These are phyloP conservation scores for Calameuta pallipes DNA, from an alignment of 2,888 invertebrate species.

Conservation along the genomic window DNA sequence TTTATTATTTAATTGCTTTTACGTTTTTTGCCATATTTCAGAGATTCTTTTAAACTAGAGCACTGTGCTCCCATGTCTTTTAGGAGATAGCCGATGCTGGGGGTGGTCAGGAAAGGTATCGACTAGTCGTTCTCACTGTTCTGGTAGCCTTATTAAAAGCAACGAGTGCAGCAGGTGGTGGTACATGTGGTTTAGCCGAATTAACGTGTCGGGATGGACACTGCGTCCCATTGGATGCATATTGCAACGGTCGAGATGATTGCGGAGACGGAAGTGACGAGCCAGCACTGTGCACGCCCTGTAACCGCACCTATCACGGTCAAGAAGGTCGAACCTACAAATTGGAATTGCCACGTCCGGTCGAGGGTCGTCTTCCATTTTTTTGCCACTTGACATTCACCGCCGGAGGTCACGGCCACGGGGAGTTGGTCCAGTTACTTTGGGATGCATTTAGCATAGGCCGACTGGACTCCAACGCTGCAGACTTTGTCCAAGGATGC, in stretches of 20 bases:
- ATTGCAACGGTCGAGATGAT: conserved; percentile 86
- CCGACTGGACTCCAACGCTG: conserved; percentile 79
- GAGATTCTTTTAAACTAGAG: neutral
- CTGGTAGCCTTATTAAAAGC: conserved; percentile 30
- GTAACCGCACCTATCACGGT: conserved; percentile 93
- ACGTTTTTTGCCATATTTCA: neutral
- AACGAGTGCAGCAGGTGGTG: conserved; percentile 28
- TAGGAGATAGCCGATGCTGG: conserved; percentile 58
- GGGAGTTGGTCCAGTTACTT: conserved; percentile 89
- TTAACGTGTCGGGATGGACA: conserved; percentile 78
- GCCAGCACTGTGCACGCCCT: conserved; percentile 81
- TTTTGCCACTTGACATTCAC: conserved; percentile 92
- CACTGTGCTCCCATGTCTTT: conserved; percentile 19
- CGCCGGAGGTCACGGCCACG: conserved; percentile 88
- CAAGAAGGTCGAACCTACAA: conserved; percentile 78
- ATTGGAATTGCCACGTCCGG: conserved; percentile 79
- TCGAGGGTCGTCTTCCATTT: conserved; percentile 83
- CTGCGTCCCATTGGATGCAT: conserved; percentile 86
- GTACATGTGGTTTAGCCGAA: conserved; percentile 81
- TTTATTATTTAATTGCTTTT: neutral
- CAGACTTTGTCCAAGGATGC: conserved; percentile 76
- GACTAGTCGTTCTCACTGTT: conserved; percentile 15
- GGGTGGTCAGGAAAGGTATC: conserved; percentile 40
- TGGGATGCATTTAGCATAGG: conserved; percentile 92
- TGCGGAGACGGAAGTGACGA: conserved; percentile 90